Base-by-base conservation (phyloP, 1,140 invertebrate genomes). In the Aphidius ervi region DNA sequence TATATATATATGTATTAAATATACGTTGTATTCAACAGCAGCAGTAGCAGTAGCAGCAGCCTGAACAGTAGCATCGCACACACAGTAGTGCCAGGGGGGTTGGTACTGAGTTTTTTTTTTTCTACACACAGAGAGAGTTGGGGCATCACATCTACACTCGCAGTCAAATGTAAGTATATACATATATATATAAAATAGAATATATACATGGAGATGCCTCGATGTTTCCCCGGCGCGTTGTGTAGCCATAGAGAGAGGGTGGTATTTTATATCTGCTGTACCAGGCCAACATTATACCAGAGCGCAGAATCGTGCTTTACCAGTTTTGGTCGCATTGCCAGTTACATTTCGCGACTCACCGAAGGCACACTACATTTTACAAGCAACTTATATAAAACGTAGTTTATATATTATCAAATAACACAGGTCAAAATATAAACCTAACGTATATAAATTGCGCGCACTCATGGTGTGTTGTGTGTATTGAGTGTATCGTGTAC, bases 321-420 rank as follows among this genome's bases (percentile, higher is more conserved):
- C 64, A 59, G 67, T 67, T 71, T 71, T 66, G 65, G 59, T 52
- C 67, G 65, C 64, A 69, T 72, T 65, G 70, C 61, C 72, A 74
- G 72, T 74, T 74, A 74, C 70, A 72, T 72, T 73, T 72, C 73
- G 73, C 73, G 70, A 74, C 68, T 59, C 73, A 71, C 62, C 67
- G 72, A 68, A 68, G 68, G 67, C 58, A 45, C 46, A 39, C 53
- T 42, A 56, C n/a, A 9, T 45, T 16, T 6, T 8, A 31, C 45
- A 6, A 37, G 53, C 6, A 23, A 45, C 16, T 6, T 41, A 7
- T 40, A n/a, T 40, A 6, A n/a, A 6, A 53, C 5, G 4, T 40
- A 40, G 4, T 9, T 40, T 6, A n/a, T n/a, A n/a, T n/a, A 53
- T 40, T 6, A 50, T 23, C 23, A 4, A 31, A 31, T 3, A 31